phyloP scores from a whole-genome alignment of 2,888 invertebrate genomes.

The Neoitamus cyanurus region DNA sequence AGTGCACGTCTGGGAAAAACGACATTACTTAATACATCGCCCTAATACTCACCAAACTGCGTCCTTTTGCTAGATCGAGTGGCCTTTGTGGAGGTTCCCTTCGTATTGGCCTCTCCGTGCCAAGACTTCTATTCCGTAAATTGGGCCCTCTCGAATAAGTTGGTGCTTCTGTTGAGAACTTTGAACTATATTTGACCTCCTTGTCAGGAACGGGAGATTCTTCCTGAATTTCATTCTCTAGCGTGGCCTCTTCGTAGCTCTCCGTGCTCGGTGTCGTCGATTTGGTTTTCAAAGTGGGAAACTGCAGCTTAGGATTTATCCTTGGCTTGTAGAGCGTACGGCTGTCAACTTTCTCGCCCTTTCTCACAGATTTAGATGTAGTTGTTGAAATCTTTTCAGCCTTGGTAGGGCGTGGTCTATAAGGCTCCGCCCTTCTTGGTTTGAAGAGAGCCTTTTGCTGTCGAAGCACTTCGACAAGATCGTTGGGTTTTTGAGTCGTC shows the following conservation, averaged over 20 bases:
- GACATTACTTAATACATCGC: not conserved
- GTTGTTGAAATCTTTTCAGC: conserved; percentile 48
- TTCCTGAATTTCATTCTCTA: conserved; percentile 50
- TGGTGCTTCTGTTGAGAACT: conserved; percentile 46
- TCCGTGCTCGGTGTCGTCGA: conserved; percentile 12
- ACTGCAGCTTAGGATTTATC: conserved; percentile 50
- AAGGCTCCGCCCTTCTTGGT: conserved; percentile 53
- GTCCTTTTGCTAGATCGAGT: not conserved
- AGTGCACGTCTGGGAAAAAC: no score
- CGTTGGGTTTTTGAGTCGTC: conserved; percentile 41
- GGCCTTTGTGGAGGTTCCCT: not conserved
- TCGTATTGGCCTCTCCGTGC: not conserved
- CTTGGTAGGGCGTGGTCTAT: conserved; percentile 53
- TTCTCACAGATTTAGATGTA: conserved; percentile 43
- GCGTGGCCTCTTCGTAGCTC: conserved; percentile 49
- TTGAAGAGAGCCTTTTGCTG: conserved; percentile 51
- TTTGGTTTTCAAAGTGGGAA: conserved; percentile 52
- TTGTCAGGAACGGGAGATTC: conserved; percentile 51
- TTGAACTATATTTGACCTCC: conserved; percentile 48
- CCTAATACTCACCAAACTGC: conserved; percentile 17
- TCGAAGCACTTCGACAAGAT: conserved; percentile 49
- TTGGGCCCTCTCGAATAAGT: conserved; percentile 7
- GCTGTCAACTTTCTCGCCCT: conserved; percentile 44
- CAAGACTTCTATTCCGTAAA: conserved; percentile 18
- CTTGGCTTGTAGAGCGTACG: conserved; percentile 51